Evolutionary conservation across 2,113 vertebrate genomes (phyloP).

Genomic region (Lethenteron reissneri): DNA sequence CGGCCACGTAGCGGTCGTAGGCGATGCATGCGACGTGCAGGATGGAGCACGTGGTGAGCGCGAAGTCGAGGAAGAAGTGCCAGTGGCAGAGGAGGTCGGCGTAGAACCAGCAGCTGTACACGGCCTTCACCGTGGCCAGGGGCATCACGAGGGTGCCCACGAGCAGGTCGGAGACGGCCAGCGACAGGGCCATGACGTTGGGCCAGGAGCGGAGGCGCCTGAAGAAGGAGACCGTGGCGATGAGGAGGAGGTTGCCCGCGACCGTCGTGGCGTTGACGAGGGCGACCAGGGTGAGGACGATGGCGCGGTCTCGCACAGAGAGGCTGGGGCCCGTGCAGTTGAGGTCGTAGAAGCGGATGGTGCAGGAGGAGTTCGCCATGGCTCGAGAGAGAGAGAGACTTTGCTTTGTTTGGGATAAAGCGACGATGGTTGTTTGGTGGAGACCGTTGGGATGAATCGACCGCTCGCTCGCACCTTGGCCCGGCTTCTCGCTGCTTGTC

Average conservation of each 20-base stretch:
- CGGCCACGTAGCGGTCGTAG: constrained; percentile 19
- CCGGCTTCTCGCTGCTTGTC: too few relatives aligned
- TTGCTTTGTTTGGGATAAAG: too few relatives aligned
- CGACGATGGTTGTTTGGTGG: too few relatives aligned
- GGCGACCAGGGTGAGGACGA: too few relatives aligned
- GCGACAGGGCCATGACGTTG: constrained; percentile 24
- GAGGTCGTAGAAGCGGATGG: too few relatives aligned
- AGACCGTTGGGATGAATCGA: too few relatives aligned
- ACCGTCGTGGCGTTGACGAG: too few relatives aligned
- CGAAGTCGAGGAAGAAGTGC: constrained; percentile 22
- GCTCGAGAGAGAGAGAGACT: too few relatives aligned
- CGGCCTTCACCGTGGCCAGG: constrained; percentile 21
- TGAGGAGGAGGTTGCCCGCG: constrained; percentile 20
- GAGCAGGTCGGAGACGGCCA: constrained; percentile 20
- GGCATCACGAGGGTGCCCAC: constrained; percentile 23
- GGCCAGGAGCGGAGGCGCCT: constrained; percentile 24
- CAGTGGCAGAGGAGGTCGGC: constrained; percentile 21
- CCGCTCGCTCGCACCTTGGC: too few relatives aligned
- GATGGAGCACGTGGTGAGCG: constrained; percentile 24
- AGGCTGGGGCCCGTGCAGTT: too few relatives aligned
- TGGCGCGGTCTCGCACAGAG: too few relatives aligned
- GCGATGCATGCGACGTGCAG: constrained; percentile 22
- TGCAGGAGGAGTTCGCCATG: too few relatives aligned
- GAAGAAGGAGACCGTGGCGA: constrained; percentile 21
- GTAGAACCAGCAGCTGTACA: constrained; percentile 26